Conservation (phyloP, 1,140 invertebrate genomes). For the Cherax destructor region DNA sequence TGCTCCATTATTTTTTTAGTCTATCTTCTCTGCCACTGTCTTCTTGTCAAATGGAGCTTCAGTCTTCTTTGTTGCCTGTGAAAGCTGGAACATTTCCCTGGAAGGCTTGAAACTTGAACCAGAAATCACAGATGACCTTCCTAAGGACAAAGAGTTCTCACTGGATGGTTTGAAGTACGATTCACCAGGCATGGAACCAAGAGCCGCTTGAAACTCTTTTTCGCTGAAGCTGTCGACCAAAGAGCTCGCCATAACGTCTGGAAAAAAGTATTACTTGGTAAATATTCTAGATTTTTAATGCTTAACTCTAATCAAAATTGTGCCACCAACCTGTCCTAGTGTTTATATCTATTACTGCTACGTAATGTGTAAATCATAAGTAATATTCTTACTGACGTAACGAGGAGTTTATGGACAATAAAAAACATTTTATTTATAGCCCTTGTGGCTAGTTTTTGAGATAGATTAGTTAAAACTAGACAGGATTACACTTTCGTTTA, state of each 20-base stretch:
- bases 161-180: conserved; percentile 19
- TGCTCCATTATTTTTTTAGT: background rate
- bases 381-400: no score
- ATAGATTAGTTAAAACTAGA: no score
- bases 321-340: no score
- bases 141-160: conserved; percentile 19
- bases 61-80: conserved; percentile 29
- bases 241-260: conserved; percentile 30
- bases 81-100: conserved; percentile 23
- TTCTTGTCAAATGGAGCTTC: conserved; percentile 20
- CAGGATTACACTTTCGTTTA: no score
- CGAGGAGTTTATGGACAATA: no score
- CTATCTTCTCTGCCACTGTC: background rate
- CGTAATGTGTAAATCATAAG: no score
- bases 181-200: conserved; percentile 22
- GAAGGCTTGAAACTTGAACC: conserved; percentile 25
- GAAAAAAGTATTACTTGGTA: no score
- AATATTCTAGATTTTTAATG: no score
- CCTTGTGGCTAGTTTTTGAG: no score
- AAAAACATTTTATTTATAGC: no score
- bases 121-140: conserved; percentile 4
- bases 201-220: conserved; percentile 27
- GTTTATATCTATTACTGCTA: no score
- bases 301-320: no score
- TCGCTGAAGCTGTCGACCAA: conserved; percentile 49